Percentiles rank a stretch among this genome's conserved stretches.
These are phyloP conservation scores for Neoseiulus cucumeris DNA, from an alignment of 1,140 invertebrate species.

Conservation along the genomic window DNA sequence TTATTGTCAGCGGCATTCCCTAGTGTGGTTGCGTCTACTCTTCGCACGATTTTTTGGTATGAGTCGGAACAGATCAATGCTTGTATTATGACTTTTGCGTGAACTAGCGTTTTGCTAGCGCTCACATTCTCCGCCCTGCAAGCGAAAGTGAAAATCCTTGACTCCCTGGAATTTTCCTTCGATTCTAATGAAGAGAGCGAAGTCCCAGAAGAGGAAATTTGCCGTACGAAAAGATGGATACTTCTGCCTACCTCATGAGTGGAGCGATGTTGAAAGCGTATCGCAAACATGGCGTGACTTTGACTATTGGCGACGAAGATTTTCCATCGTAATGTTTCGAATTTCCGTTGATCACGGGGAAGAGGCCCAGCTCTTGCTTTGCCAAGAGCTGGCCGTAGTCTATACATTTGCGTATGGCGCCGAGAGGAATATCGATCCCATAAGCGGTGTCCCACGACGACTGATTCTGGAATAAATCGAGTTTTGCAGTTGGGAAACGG, in stretches of 20 bases:
- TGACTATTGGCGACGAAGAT: not conserved
- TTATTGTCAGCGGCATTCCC: not conserved
- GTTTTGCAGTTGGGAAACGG: not conserved
- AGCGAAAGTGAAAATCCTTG: not conserved
- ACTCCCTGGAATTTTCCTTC: not conserved
- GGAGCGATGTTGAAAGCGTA: not conserved
- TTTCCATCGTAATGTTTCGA: not conserved
- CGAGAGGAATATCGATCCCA: not conserved
- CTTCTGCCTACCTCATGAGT: not conserved
- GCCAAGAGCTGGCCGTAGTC: not conserved
- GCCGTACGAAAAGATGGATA: not conserved
- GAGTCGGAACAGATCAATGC: not conserved
- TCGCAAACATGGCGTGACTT: not conserved
- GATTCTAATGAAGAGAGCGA: not conserved
- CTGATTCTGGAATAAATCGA: not conserved
- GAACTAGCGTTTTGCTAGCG: not conserved
- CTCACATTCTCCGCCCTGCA: not conserved
- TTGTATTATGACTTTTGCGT: not conserved
- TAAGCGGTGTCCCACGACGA: not conserved
- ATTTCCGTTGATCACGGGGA: not conserved
- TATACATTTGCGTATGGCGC: not conserved
- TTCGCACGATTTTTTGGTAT: not conserved
- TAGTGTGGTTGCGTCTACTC: not conserved
- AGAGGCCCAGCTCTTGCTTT: not conserved
- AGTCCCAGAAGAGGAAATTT: not conserved